A percentile compares a stretch with the other conserved stretches of the same genome.
phyloP scores from a whole-genome alignment of 2,888 invertebrate genomes.

The Cheilosia pagana region DNA sequence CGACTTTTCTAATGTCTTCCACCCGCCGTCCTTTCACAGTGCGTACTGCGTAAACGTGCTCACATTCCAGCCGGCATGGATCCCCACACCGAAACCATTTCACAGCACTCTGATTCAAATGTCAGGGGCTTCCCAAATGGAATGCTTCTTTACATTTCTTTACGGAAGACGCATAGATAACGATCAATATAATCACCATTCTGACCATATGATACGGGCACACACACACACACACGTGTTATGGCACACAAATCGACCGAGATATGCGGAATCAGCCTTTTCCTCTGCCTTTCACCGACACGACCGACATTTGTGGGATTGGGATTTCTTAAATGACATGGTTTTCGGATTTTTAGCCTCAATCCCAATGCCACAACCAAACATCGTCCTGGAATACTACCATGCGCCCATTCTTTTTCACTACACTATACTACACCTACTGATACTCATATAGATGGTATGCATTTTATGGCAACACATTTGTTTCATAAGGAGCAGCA shows the following conservation, averaged over 20 bases:
- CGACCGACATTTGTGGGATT: conserved; percentile 28
- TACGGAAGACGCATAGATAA: conserved; percentile 23
- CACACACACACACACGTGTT: not conserved
- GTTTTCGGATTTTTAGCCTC: conserved; percentile 53
- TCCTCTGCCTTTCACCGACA: not conserved
- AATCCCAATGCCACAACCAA: conserved; percentile 31
- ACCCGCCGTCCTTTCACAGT: not conserved
- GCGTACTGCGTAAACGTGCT: too few species aligned
- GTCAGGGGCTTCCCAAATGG: conserved; percentile 23
- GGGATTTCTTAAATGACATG: conserved; percentile 56
- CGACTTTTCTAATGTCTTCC: not conserved
- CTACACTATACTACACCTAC: not conserved
- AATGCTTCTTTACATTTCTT: conserved; percentile 18
- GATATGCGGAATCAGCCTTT: conserved; percentile 34
- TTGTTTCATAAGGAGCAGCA: conserved; percentile 46
- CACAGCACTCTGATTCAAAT: not conserved
- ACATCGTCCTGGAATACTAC: conserved; percentile 9
- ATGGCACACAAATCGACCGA: conserved; percentile 35
- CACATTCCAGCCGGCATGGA: too few species aligned
- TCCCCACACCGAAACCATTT: not conserved
- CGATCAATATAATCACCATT: conserved; percentile 46
- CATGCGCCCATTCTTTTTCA: not conserved
- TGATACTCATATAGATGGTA: conserved; percentile 34
- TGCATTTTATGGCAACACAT: conserved; percentile 48
- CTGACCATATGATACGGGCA: conserved; percentile 29